A percentile compares a stretch with the other conserved stretches of the same genome.
These are phyloP conservation scores for Seriola rivoliana DNA, from an alignment of 2,113 vertebrate species.

Conservation along the genomic window DNA sequence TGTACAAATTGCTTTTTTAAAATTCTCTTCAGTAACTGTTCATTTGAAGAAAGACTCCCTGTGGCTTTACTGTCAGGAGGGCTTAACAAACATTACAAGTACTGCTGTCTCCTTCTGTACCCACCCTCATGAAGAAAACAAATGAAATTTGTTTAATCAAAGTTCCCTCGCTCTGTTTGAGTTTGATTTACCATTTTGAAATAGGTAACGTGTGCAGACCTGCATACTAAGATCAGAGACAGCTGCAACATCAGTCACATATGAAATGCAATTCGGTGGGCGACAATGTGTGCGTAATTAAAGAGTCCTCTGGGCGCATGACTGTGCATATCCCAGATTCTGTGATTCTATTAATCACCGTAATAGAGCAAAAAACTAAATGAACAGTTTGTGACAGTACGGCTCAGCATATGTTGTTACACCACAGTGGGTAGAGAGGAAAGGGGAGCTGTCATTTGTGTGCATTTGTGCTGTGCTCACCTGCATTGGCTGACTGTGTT, in stretches of 20 bases:
- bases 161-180: background rate
- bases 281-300: background rate
- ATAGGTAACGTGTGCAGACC: background rate
- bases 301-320: background rate
- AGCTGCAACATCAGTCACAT: conserved; percentile 25
- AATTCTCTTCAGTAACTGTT: conserved; percentile 33
- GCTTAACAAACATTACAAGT: conserved; percentile 21
- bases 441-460: background rate
- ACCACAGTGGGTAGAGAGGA: background rate
- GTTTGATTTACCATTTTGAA: conserved; percentile 5
- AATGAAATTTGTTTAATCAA: conserved; percentile 15
- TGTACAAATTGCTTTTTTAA: conserved; percentile 3
- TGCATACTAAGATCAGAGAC: conserved; percentile 10
- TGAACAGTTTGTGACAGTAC: background rate
- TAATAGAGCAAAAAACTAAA: background rate
- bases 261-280: conserved; percentile 6
- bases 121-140: background rate
- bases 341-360: conserved; percentile 20
- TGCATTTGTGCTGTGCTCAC: background rate
- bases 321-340: background rate
- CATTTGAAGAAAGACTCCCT: conserved; percentile 14
- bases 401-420: background rate
- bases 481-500: background rate
- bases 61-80: conserved; percentile 23
- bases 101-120: conserved; percentile 14